Evolutionary conservation across 1,140 invertebrate genomes (phyloP).

Genomic region (Heliconius congener): DNA sequence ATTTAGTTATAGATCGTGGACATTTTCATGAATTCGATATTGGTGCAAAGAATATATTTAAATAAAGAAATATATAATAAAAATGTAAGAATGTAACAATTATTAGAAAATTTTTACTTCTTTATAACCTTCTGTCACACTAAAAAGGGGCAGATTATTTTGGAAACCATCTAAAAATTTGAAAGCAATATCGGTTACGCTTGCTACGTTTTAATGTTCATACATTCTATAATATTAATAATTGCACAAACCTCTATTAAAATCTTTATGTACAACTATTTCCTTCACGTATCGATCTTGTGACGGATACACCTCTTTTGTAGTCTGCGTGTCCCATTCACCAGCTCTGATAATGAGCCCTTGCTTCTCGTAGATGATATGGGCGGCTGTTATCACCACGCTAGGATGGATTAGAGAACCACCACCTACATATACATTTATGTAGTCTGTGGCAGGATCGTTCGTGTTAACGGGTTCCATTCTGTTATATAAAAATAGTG

Average conservation of each 20-base stretch:
- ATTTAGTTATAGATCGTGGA: too few species aligned
- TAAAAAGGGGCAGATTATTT: not conserved
- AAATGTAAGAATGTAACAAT: too few species aligned
- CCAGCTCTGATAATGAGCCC: constrained; percentile 88
- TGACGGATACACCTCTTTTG: constrained; percentile 78
- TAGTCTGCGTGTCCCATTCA: constrained; percentile 83
- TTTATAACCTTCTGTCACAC: not conserved
- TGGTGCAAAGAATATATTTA: too few species aligned
- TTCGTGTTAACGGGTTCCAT: constrained; percentile 35
- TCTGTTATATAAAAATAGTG: constrained; percentile 7
- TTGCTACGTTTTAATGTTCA: too few species aligned
- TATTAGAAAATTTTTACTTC: not conserved
- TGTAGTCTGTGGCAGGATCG: constrained; percentile 70
- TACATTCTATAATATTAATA: too few species aligned
- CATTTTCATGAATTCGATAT: too few species aligned
- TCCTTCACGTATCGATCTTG: constrained; percentile 78
- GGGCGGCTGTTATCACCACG: constrained; percentile 85
- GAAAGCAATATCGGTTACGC: too few species aligned
- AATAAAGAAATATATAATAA: too few species aligned
- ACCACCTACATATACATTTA: constrained; percentile 88
- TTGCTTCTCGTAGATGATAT: constrained; percentile 74
- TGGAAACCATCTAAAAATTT: not conserved
- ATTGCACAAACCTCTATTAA: constrained; percentile 51
- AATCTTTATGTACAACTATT: constrained; percentile 79
- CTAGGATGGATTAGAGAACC: constrained; percentile 87